phyloP scores from a whole-genome alignment of 37 sponge, comb jelly and placozoan genomes.

The Eunapius fragilis region DNA sequence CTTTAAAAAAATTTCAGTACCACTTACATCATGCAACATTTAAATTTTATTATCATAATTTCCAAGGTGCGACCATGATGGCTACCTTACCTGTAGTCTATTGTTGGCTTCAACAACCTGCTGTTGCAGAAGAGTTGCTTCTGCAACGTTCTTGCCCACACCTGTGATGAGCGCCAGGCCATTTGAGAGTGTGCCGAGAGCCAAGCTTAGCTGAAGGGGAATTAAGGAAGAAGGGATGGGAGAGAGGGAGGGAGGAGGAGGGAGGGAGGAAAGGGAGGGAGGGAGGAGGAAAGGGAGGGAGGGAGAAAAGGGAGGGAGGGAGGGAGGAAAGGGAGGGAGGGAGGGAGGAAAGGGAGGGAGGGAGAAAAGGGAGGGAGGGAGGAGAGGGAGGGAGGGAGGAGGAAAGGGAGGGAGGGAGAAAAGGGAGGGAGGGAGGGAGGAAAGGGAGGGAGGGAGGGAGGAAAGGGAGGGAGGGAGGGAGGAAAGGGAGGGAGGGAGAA shows the following conservation, averaged over 20 bases:
- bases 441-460: too few species aligned
- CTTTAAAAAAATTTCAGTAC: too few species aligned
- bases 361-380: neutral
- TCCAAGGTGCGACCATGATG: too few species aligned
- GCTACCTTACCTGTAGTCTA: slow-evolving; percentile 1
- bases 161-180: neutral
- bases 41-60: too few species aligned
- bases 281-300: neutral
- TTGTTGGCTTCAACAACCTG: slow-evolving; percentile 7
- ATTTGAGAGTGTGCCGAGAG: slow-evolving; percentile 26
- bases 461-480: too few species aligned
- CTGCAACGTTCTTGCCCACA: slow-evolving; percentile 10
- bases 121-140: slow-evolving; percentile 11
- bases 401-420: too few species aligned
- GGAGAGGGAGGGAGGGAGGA: neutral
- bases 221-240: neutral
- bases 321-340: neutral
- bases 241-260: neutral
- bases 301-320: too few species aligned
- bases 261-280: neutral
- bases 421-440: too few species aligned
- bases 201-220: slow-evolving; percentile 2
- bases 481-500: too few species aligned
- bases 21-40: too few species aligned
- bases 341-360: neutral